phyloP scores from a whole-genome alignment of 2,797 vertebrate genomes.

The Melanotaenia maccullochi region DNA sequence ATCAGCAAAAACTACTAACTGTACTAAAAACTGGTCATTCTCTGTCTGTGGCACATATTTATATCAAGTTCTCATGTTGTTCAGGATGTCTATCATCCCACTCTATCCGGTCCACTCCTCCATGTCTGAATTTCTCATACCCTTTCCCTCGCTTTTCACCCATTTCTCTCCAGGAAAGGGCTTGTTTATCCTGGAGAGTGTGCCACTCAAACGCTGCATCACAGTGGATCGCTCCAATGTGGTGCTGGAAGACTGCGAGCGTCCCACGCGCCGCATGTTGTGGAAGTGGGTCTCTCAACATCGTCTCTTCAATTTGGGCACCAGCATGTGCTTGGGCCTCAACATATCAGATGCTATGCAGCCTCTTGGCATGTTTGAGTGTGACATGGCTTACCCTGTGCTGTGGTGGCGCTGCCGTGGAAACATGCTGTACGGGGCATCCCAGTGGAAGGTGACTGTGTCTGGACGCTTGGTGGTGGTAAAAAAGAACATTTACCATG shows the following conservation, averaged over 20 bases:
- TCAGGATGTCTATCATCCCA: constrained; percentile 4
- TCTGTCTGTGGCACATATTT: background rate
- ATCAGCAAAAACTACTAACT: background rate
- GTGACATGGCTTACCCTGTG: constrained; percentile 79
- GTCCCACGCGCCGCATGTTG: constrained; percentile 84
- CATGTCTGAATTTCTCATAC: background rate
- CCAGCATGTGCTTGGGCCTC: constrained; percentile 88
- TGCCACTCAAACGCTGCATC: constrained; percentile 84
- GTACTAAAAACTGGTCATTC: background rate
- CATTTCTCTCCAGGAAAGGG: constrained; percentile 82
- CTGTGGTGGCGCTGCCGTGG: constrained; percentile 88
- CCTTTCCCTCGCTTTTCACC: constrained; percentile 13
- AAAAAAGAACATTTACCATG: constrained; percentile 71
- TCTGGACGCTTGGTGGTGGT: constrained; percentile 80
- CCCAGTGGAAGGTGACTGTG: constrained; percentile 83
- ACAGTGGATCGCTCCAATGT: constrained; percentile 76
- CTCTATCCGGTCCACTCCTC: background rate
- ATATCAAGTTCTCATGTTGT: background rate
- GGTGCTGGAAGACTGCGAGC: constrained; percentile 85
- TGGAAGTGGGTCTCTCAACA: constrained; percentile 96
- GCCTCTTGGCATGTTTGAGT: constrained; percentile 85
- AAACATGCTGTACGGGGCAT: constrained; percentile 80
- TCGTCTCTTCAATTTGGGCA: constrained; percentile 90
- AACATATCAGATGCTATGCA: constrained; percentile 80
- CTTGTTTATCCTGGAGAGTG: constrained; percentile 89